Percentiles rank a stretch among this genome's conserved stretches.
Conservation (phyloP, 2,797 vertebrate genomes). For the Octomys mimax region DNA sequence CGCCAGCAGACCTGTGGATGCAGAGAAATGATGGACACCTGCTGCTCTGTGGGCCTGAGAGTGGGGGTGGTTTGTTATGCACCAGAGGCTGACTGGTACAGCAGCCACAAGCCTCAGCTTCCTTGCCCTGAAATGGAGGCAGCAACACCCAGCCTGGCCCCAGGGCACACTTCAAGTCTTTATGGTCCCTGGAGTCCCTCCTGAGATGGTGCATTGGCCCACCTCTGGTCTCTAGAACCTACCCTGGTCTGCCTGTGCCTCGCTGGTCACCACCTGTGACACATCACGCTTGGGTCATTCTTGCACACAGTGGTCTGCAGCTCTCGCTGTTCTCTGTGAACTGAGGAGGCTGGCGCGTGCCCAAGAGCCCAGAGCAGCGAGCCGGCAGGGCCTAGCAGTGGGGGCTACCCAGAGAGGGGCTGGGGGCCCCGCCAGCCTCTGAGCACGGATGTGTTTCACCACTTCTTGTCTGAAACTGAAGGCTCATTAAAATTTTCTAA, state of each 20-base stretch:
- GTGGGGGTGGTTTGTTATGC: background rate
- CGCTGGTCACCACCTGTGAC: background rate
- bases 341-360: accelerated
- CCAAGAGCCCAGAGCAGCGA: background rate
- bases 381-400: background rate
- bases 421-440: background rate
- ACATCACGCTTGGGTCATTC: background rate
- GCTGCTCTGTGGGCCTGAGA: background rate
- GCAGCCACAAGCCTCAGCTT: background rate
- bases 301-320: background rate
- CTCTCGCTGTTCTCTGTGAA: background rate
- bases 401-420: background rate
- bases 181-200: background rate
- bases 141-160: background rate
- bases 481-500: conserved; percentile 7
- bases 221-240: no score
- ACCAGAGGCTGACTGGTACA: background rate
- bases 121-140: background rate
- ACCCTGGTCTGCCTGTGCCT: background rate
- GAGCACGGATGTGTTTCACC: background rate
- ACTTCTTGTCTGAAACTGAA: background rate
- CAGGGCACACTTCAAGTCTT: background rate
- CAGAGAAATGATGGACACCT: background rate
- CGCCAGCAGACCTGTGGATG: background rate
- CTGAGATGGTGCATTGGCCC: background rate